Percentiles rank a stretch among this genome's conserved stretches.
Evolutionary conservation across 2,797 vertebrate species (phyloP).

Genomic region (Mionectes olivaceus): DNA sequence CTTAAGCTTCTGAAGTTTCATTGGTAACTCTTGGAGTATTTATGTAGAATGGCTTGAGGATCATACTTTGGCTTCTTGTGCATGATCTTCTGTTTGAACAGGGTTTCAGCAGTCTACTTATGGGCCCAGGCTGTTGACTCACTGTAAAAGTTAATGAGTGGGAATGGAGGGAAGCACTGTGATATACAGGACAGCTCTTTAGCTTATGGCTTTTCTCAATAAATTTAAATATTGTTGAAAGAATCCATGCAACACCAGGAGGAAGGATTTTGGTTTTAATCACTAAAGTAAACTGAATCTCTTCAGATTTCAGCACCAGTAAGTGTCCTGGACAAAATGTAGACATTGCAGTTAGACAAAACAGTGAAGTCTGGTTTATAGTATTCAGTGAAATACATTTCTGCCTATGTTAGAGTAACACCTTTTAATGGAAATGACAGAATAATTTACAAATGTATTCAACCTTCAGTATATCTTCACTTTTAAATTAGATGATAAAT

Average conservation of each 20-base stretch:
- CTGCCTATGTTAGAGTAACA: slow-evolving; percentile 52
- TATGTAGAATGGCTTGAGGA: background rate
- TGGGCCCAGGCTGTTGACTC: background rate
- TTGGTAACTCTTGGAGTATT: background rate
- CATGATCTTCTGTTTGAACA: background rate
- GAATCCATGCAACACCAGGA: background rate
- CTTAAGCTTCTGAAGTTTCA: background rate
- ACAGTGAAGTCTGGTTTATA: slow-evolving; percentile 53
- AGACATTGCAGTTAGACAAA: slow-evolving; percentile 63
- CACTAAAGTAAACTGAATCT: slow-evolving; percentile 72
- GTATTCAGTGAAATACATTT: slow-evolving; percentile 56
- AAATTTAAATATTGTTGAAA: slow-evolving; percentile 33
- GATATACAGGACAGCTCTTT: background rate
- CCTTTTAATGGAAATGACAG: slow-evolving; percentile 53
- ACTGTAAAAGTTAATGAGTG: background rate
- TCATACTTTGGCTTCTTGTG: background rate
- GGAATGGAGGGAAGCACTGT: background rate
- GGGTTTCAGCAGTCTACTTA: background rate
- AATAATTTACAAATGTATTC: background rate
- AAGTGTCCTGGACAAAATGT: slow-evolving; percentile 55
- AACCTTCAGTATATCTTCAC: background rate
- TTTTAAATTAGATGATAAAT: background rate
- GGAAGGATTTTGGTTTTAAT: slow-evolving; percentile 41
- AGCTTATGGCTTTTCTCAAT: background rate
- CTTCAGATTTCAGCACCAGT: slow-evolving; percentile 70